phyloP scores from a whole-genome alignment of 2,113 vertebrate genomes.

The Cromileptes altivelis region DNA sequence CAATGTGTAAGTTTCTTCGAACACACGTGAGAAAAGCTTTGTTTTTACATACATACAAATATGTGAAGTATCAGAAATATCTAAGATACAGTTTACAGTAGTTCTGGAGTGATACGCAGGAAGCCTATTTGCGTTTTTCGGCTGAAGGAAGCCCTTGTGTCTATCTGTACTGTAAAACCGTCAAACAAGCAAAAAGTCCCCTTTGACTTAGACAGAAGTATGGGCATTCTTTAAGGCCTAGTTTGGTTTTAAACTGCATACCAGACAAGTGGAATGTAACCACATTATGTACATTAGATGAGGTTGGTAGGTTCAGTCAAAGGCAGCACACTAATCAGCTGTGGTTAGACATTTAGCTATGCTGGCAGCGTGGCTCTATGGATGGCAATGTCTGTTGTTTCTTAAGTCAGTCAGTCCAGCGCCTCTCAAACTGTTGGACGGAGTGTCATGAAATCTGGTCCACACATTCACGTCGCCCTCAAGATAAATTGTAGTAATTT shows the following conservation, averaged over 20 bases:
- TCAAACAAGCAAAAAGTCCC: not conserved
- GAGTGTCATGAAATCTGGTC: not conserved
- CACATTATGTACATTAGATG: not conserved
- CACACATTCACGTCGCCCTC: not conserved
- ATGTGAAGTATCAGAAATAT: slow-evolving; percentile 3
- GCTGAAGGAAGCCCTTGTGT: not conserved
- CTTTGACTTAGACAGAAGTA: not conserved
- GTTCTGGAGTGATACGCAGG: not conserved
- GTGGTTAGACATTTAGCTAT: not conserved
- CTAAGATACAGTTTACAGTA: not conserved
- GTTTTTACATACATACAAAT: not conserved
- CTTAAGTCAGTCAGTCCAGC: too few relatives aligned
- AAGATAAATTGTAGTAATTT: not conserved
- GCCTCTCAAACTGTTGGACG: not conserved
- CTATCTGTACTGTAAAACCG: not conserved
- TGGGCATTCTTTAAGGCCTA: not conserved
- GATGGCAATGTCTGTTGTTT: not conserved
- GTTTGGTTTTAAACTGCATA: not conserved
- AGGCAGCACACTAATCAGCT: not conserved
- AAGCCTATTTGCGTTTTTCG: not conserved
- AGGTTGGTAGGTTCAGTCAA: not conserved
- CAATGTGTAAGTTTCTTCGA: not conserved
- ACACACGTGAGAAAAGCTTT: not conserved
- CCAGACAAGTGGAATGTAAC: not conserved
- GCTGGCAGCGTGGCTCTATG: not conserved